These are phyloP conservation scores for Forbesichthys papilliferus DNA, from an alignment of 2,113 vertebrate genomes.

Conservation along the genomic window DNA sequence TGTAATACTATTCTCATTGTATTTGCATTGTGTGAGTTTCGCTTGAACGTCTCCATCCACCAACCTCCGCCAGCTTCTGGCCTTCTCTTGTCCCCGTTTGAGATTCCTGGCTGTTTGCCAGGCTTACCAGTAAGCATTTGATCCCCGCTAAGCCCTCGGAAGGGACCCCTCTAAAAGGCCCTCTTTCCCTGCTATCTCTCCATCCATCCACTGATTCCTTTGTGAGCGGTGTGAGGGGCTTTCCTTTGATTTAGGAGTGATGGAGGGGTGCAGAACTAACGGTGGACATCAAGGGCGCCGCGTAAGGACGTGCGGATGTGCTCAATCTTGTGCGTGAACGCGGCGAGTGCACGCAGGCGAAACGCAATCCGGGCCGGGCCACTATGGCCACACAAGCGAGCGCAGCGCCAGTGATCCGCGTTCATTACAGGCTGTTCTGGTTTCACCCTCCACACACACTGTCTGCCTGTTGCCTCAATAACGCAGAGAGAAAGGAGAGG, in stretches of 20 bases:
- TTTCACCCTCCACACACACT: conserved; percentile 76
- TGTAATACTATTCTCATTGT: neutral
- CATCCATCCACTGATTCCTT: conserved; percentile 46
- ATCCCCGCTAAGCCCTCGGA: conserved; percentile 33
- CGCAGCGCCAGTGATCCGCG: conserved; percentile 39
- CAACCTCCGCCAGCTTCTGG: conserved; percentile 2
- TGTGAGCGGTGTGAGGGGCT: conserved; percentile 41
- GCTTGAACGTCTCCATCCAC: no score
- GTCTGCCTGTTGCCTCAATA: conserved; percentile 73
- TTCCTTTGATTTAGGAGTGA: conserved; percentile 51
- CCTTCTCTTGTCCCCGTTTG: conserved; percentile 3
- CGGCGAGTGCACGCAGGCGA: conserved; percentile 37
- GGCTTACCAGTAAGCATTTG: conserved; percentile 50
- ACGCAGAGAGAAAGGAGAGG: conserved; percentile 35
- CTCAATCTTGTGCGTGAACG: conserved; percentile 21
- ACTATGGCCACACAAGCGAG: neutral
- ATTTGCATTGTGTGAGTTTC: neutral
- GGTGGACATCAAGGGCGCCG: neutral
- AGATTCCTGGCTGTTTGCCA: conserved; percentile 35
- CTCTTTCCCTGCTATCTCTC: conserved; percentile 19
- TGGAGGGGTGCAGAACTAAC: conserved; percentile 27
- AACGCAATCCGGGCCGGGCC: neutral
- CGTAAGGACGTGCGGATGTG: neutral
- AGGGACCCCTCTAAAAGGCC: neutral
- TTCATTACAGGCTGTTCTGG: conserved; percentile 47